These are phyloP conservation scores for Cepphus grylle DNA, from an alignment of 2,113 vertebrate species.

Conservation along the genomic window DNA sequence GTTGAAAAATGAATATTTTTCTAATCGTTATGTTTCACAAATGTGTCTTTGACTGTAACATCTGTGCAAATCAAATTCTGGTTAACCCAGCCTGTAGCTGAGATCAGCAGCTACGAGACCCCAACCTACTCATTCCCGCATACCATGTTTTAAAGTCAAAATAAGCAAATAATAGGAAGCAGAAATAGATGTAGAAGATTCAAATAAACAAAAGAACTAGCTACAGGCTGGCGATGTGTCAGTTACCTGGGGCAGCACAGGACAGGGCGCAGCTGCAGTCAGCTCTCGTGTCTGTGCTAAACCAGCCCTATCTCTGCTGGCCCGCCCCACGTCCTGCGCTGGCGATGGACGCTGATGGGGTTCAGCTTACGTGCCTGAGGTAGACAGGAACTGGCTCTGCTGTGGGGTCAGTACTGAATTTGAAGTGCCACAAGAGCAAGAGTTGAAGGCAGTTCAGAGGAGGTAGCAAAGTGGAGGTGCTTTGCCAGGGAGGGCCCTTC, in stretches of 20 bases:
- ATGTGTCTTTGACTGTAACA: neutral
- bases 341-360: neutral
- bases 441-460: neutral
- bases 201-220: neutral
- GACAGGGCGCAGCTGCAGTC: neutral
- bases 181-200: constrained; percentile 29
- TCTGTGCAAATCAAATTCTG: neutral
- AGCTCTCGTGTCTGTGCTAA: neutral
- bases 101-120: neutral
- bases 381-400: fast-evolving
- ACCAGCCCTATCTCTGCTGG: neutral
- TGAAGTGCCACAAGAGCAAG: neutral
- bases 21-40: neutral
- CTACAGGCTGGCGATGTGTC: neutral
- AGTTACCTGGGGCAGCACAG: neutral
- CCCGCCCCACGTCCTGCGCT: fast-evolving
- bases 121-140: neutral
- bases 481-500: neutral
- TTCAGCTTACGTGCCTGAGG: neutral
- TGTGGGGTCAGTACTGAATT: neutral
- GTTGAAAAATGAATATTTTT: neutral
- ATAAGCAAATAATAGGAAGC: neutral
- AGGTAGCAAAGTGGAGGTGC: neutral
- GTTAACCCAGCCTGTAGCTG: neutral
- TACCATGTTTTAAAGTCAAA: neutral